Percentiles rank a stretch among this genome's conserved stretches.
These are phyloP conservation scores for Oscheius sp. DNA, from an alignment of 2,888 invertebrate genomes.

Conservation along the genomic window DNA sequence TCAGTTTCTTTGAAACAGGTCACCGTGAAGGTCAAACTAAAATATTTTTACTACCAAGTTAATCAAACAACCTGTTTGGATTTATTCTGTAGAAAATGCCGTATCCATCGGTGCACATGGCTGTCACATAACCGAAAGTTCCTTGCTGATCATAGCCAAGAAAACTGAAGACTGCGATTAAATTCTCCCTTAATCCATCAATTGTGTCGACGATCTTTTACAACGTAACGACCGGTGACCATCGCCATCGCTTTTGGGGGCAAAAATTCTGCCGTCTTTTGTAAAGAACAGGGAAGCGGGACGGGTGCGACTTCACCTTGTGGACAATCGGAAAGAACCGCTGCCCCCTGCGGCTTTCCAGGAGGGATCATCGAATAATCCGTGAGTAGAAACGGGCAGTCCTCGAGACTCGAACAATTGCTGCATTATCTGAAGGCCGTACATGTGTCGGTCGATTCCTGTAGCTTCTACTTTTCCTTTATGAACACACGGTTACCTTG, in stretches of 20 bases:
- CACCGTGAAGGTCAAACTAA: slow-evolving; percentile 47
- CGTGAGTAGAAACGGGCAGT: slow-evolving; percentile 2
- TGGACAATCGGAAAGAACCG: slow-evolving; percentile 50
- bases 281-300: neutral
- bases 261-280: neutral
- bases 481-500: slow-evolving; percentile 27
- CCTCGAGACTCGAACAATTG: neutral
- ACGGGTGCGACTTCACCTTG: slow-evolving; percentile 41
- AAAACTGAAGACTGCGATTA: slow-evolving; percentile 40
- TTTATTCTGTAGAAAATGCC: slow-evolving; percentile 79
- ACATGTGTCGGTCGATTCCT: slow-evolving; percentile 51
- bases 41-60: neutral
- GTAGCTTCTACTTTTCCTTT: neutral
- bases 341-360: slow-evolving; percentile 44
- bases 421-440: slow-evolving; percentile 41
- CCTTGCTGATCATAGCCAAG: slow-evolving; percentile 50
- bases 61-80: slow-evolving; percentile 39
- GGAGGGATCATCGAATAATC: slow-evolving; percentile 31
- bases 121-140: slow-evolving; percentile 78
- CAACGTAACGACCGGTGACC: slow-evolving; percentile 4
- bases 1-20: slow-evolving; percentile 39
- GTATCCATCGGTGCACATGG: slow-evolving; percentile 80
- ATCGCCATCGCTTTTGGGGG: slow-evolving; percentile 4
- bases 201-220: slow-evolving; percentile 1
- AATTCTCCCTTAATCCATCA: neutral